Evolutionary conservation across 2,888 invertebrate genomes (phyloP), one percentile per base, ranked within the genome.

Genomic region (Metacarcinus magister): DNA sequence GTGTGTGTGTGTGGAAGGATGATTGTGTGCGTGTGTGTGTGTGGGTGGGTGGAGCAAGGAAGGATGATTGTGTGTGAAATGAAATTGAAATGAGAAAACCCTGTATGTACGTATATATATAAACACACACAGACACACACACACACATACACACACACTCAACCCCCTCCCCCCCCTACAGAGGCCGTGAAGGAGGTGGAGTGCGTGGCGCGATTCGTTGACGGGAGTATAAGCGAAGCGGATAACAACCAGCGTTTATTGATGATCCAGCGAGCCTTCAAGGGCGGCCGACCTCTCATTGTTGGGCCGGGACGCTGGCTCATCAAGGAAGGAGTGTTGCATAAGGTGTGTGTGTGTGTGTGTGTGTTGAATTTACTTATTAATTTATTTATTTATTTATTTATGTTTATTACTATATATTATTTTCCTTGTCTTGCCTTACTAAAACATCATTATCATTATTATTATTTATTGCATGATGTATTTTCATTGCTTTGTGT

Each of bases 241-340:
- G 96, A 97, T 92, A 93, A 90, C 44, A 82, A 95, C 4, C 96
- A 96, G n/a, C 94, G 96, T 0, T 91, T 96, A 67, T 39, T 96
- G 7, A 92, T 93, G 54, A 89, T 97, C 43, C 97, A 97, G 48
- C 89, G 94, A 13, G 97, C 97, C n/a, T 87, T 97, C 10, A 95
- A 93, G 54, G 91, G 67, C 28, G 91, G 92, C 0, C 94, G 96
- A 28, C 97, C 97, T 0, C 94, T 90, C 32, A 96, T 97, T 54
- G 96, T 97, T 19, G 96, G 96, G 32, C 97, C 97, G 2, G 97
- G 97, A 32, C 94, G 97, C 28, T 90, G 89, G 32, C 90, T 97
- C 7, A 43, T 97, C 0, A 97, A 95, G 91, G 96, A 96, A 46
- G 97, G 97, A 23, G 46, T 96, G 46, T 93, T 97, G 19, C 94